Percentiles rank a stretch among this genome's conserved stretches.
phyloP scores from a whole-genome alignment of 2,888 invertebrate species.

The Athalia rosae region DNA sequence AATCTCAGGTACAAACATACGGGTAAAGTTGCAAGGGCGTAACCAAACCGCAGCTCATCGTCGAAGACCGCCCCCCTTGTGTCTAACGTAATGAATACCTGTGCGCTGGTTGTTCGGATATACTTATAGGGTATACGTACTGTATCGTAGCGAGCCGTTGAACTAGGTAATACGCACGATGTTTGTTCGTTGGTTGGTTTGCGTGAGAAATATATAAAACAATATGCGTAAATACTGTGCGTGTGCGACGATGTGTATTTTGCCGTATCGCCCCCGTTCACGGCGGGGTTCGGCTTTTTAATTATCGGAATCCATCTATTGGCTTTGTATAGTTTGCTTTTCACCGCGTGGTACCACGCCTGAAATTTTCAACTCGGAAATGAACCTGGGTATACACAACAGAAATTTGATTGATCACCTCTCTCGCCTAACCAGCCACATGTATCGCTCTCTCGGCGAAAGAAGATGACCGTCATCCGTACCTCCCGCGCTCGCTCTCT shows the following conservation, averaged over 20 bases:
- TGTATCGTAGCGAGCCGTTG: no score
- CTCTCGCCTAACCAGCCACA: constrained; percentile 1
- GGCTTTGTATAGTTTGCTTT: constrained; percentile 1
- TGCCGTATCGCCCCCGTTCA: neutral
- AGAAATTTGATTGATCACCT: constrained; percentile 27
- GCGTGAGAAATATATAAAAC: neutral
- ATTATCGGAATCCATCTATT: constrained; percentile 31
- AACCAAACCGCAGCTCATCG: constrained; percentile 64
- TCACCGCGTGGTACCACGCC: neutral
- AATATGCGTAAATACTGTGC: no score
- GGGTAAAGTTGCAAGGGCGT: constrained; percentile 55
- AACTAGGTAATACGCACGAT: neutral
- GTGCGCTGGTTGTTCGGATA: neutral
- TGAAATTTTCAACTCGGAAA: constrained; percentile 25
- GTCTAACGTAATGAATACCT: constrained; percentile 64
- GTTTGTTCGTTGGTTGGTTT: no score
- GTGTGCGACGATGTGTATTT: no score
- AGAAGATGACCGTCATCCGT: no score
- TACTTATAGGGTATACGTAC: no score
- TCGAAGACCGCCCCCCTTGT: constrained; percentile 60
- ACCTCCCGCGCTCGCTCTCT: neutral
- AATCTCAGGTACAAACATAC: neutral
- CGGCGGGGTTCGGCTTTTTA: constrained; percentile 32
- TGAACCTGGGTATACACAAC: constrained; percentile 26
- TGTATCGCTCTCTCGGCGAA: no score